Base-by-base conservation (phyloP, 2,888 invertebrate genomes). In the Polyommatus icarus region DNA sequence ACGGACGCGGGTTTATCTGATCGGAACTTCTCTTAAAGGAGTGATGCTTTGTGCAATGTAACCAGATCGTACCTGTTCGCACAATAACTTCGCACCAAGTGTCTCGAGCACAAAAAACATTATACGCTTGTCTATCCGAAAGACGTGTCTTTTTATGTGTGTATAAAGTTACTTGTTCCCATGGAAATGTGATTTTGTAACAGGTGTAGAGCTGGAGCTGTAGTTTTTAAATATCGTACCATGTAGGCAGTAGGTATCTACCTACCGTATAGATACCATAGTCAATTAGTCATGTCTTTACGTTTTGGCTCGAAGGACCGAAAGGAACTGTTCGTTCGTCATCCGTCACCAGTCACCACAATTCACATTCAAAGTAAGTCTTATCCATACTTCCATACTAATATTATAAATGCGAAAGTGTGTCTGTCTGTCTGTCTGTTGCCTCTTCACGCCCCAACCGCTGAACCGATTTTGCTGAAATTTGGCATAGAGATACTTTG, bases 11-110 rank as follows among this genome's bases (percentile, higher is more conserved):
- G 82, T 87, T 87, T 92, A 92, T 92, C 91, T 91, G 91, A 92
- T 93, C 93, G 93, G 93, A 93, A 93, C 87, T 92, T 87, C 91
- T 89, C 89, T 87, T 85, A 87, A 91, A 92, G 90, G 91, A 93
- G 93, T 93, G 87, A 92, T 89, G 83, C 84, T 83, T 90, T 91
- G 89, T 91, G 83, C 82, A 81, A 82, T 91, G 93, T 91, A 94
- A 94, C 87, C 87, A 90, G 93, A 94, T 92, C 89, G 88, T 92
- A 93, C 93, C 93, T 93, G 93, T 91, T 85, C 78, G 79, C 81
- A 90, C 90, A 91, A 91, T 88, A 82, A 89, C 89, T 91, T 90
- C 85, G 85, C 86, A 86, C 84, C 83, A 83, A 81, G 76, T 79
- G 84, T 86, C 82, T 84, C 86, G 87, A 85, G 88, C 84, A 86